Evolutionary conservation across 2,888 invertebrate species (phyloP).

Genomic region (Orchesellides sinensis): DNA sequence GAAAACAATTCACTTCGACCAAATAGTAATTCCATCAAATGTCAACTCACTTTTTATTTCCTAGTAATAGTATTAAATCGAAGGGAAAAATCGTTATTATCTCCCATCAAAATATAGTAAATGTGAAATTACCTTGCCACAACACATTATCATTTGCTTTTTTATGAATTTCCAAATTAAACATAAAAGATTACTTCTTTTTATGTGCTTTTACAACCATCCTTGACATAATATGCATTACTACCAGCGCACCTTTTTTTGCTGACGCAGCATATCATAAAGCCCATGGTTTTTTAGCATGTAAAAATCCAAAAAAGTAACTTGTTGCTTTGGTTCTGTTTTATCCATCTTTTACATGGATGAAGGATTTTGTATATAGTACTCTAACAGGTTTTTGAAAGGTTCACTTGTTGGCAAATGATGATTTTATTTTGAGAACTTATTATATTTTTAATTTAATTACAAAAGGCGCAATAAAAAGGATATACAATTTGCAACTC

Average conservation of each 20-base stretch:
- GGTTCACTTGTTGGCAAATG: no score
- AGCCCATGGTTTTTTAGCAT: not conserved
- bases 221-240: not conserved
- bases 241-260: not conserved
- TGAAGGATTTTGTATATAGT: not conserved
- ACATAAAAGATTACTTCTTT: conserved; percentile 16
- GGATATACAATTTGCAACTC: no score
- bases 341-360: not conserved
- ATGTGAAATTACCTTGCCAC: no score
- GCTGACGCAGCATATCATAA: not conserved
- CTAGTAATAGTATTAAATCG: not conserved
- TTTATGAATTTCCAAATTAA: conserved; percentile 30
- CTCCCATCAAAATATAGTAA: not conserved
- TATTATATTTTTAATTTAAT: no score
- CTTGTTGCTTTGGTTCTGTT: not conserved
- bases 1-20: no score
- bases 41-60: not conserved
- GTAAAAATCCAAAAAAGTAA: not conserved
- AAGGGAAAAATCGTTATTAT: not conserved
- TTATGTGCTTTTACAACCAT: conserved; percentile 10
- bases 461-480: no score
- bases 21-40: not conserved
- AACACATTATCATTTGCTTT: not conserved
- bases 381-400: no score
- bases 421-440: no score